phyloP scores from a whole-genome alignment of 2,113 vertebrate species.

The Chloroceryle aenea region DNA sequence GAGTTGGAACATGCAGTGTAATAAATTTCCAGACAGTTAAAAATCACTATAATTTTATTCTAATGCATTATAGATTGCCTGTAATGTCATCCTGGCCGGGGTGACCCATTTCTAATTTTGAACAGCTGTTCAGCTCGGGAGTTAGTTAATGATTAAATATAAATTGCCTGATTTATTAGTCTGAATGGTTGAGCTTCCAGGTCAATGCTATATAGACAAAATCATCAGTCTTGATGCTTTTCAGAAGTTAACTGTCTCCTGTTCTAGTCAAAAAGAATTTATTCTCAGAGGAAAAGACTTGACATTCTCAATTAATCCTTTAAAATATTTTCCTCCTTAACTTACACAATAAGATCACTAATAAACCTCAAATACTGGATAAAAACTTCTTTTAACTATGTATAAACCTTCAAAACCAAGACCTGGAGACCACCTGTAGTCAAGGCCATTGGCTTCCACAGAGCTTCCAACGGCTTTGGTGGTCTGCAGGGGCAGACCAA shows the following conservation, averaged over 20 bases:
- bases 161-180: slow-evolving; percentile 99
- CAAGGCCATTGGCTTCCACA: neutral
- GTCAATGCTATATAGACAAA: slow-evolving; percentile 98
- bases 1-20: slow-evolving; percentile 93
- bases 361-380: neutral
- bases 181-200: slow-evolving; percentile 95
- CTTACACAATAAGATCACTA: neutral
- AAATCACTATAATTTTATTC: slow-evolving; percentile 99
- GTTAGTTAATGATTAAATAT: slow-evolving; percentile 99
- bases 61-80: slow-evolving; percentile 99
- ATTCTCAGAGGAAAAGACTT: slow-evolving; percentile 83
- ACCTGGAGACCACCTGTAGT: neutral
- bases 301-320: slow-evolving; percentile 80
- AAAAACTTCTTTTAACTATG: neutral
- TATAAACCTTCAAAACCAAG: neutral
- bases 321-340: slow-evolving; percentile 24
- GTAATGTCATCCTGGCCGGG: slow-evolving; percentile 96
- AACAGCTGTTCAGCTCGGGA: slow-evolving; percentile 98
- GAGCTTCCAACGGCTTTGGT: neutral
- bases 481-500: neutral
- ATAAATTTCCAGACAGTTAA: slow-evolving; percentile 99
- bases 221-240: slow-evolving; percentile 99
- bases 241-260: slow-evolving; percentile 91
- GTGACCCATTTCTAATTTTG: slow-evolving; percentile 99
- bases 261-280: slow-evolving; percentile 87